Conservation (phyloP, 2,797 vertebrate species). For the Aplochiton taeniatus region DNA sequence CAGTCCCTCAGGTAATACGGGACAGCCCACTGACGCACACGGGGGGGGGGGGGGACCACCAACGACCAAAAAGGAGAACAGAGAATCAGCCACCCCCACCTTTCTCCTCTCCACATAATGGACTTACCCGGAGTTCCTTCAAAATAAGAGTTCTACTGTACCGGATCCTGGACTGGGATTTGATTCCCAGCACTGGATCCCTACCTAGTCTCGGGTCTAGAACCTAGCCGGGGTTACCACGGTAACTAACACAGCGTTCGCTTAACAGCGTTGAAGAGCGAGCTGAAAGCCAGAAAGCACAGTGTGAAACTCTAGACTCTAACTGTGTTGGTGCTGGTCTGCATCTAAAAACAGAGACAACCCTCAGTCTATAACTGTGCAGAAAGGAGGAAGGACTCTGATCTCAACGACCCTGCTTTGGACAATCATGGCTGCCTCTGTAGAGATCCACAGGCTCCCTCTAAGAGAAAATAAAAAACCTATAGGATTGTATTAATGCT, state of each 20-base stretch:
- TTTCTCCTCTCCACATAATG: constrained; percentile 13
- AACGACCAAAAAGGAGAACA: constrained; percentile 58
- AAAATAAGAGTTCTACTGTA: not conserved
- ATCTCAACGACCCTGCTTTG: constrained; percentile 37
- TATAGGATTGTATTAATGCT: constrained; percentile 48
- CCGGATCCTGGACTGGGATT: no score
- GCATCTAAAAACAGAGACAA: no score
- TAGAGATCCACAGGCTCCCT: constrained; percentile 2
- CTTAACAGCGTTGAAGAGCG: no score
- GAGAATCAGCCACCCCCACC: constrained; percentile 12
- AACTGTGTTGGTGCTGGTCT: no score
- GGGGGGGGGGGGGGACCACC: constrained; percentile 14
- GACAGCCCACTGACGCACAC: constrained; percentile 67
- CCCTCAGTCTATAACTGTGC: not conserved
- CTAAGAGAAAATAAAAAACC: constrained; percentile 30
- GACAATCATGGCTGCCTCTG: constrained; percentile 64
- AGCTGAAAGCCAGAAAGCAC: no score
- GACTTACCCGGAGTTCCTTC: constrained; percentile 32
- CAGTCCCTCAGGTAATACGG: constrained; percentile 13
- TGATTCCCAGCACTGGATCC: no score
- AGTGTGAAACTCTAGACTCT: not conserved
- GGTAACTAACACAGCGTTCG: no score
- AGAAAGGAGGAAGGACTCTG: not conserved
- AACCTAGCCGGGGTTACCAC: no score
- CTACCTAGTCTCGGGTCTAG: no score